Conservation (phyloP, 2,888 invertebrate species). For the Xylota sylvarum region DNA sequence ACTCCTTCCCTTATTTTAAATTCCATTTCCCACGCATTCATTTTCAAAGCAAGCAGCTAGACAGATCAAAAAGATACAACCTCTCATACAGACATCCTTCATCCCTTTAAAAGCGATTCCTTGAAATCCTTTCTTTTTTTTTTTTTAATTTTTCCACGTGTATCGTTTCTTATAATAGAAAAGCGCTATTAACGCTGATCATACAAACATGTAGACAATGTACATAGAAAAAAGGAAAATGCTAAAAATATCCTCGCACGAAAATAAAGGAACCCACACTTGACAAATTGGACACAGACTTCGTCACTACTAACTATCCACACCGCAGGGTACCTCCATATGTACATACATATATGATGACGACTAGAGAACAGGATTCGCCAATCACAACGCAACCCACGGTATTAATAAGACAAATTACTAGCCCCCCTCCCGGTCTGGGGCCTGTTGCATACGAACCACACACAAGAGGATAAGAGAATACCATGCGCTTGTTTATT, state of each 20-base stretch:
- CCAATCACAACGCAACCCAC: constrained; percentile 32
- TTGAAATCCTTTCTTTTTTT: no score
- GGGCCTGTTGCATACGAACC: neutral
- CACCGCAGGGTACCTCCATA: neutral
- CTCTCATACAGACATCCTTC: no score
- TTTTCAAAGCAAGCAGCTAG: no score
- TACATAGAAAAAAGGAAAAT: neutral
- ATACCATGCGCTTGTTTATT: constrained; percentile 13
- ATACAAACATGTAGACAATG: neutral
- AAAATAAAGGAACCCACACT: constrained; percentile 10
- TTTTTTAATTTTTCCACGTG: no score
- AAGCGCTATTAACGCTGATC: neutral
- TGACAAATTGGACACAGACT: constrained; percentile 8
- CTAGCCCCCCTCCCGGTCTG: neutral
- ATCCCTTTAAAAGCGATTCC: no score
- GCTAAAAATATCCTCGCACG: constrained; percentile 5
- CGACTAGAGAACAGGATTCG: constrained; percentile 21
- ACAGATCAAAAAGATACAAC: no score
- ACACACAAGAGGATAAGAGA: constrained; percentile 17
- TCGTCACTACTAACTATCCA: constrained; percentile 4
- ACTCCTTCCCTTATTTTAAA: no score
- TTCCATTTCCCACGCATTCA: no score
- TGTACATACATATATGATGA: no score
- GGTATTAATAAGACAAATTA: constrained; percentile 41
- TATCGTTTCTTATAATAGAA: no score